Base-by-base conservation (phyloP, 2,113 vertebrate species). In the Cinclus mexicanus region DNA sequence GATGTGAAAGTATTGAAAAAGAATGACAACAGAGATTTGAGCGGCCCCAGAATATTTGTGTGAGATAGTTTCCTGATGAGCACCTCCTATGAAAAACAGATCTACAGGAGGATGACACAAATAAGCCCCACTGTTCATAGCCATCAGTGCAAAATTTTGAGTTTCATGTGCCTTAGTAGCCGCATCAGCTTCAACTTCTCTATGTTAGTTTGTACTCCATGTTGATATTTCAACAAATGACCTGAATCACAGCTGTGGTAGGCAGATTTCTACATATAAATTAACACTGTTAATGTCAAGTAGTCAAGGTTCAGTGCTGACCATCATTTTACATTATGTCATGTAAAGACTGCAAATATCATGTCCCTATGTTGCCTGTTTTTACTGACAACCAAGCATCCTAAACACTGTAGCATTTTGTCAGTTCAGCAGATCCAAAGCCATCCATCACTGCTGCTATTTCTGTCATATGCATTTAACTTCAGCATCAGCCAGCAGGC, bases 401-500 rank as follows among this genome's bases (percentile, higher is more conserved):
- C 92, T 97, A 94, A 97, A 95, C 93, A 96, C 75, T 76, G 86
- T 46, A 90, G 96, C 61, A 81, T 97, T 97, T 96, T 97, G 96
- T 97, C 97, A 97, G 95, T 93, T 97, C 90, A 92, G 97, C 55
- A 16, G 95, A 95, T 95, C 85, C 77, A 70, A 93, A 97, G 94
- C 64, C 91, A 98, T 98, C 97, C 96, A 98, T 98, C 98, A 98
- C 93, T 61, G 94, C 93, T 97, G 93, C 86, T 90, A 80, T 74
- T 97, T 97, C 97, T 98, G 98, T 98, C 98, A 98, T 91, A 96
- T 0, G 5, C 83, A 41, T 89, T 98, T 98, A 98, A 97, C 94
- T 96, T 98, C 95, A 97, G 94, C 94, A 96, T 92, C 96, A 97
- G 95, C 92, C 97, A 97, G 94, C 76, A 94, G 87, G 80, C 91